Conservation (phyloP, 1,140 invertebrate species). For the Eumaeus atala region DNA sequence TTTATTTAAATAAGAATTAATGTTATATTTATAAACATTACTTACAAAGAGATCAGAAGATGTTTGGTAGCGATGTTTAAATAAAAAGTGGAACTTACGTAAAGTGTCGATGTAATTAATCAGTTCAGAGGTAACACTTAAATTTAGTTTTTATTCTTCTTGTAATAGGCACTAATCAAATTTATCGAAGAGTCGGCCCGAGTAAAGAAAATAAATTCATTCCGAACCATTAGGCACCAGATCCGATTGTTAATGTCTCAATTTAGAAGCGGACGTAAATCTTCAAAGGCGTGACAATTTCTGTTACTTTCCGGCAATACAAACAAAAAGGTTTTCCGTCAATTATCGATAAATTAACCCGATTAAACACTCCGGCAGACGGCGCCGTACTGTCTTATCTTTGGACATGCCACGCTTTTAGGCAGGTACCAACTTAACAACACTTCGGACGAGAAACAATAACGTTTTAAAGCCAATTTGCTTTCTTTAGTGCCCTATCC, state of each 20-base stretch:
- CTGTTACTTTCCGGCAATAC: conserved; percentile 72
- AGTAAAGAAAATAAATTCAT: conserved; percentile 72
- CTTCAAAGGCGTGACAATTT: conserved; percentile 74
- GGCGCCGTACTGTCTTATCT: conserved; percentile 67
- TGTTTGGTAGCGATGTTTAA: too few species aligned
- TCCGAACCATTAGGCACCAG: conserved; percentile 72
- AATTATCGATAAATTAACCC: conserved; percentile 75
- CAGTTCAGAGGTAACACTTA: conserved; percentile 29
- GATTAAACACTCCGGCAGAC: conserved; percentile 69
- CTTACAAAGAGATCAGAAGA: too few species aligned
- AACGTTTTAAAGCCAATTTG: conserved; percentile 62
- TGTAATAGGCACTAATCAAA: conserved; percentile 46
- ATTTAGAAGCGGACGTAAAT: conserved; percentile 74
- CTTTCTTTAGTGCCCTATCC: conserved; percentile 29
- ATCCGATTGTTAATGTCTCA: conserved; percentile 73
- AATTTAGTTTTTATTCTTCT: conserved; percentile 30
- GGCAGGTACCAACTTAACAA: conserved; percentile 61
- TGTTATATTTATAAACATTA: too few species aligned
- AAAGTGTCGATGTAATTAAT: conserved; percentile 19
- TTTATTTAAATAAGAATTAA: too few species aligned
- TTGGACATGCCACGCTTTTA: conserved; percentile 70
- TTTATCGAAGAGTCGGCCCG: conserved; percentile 55
- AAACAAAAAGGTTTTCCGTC: conserved; percentile 74
- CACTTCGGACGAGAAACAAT: conserved; percentile 49
- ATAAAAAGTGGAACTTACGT: conserved; percentile 8